phyloP scores from a whole-genome alignment of 2,797 vertebrate genomes.

The Leuciscus waleckii region DNA sequence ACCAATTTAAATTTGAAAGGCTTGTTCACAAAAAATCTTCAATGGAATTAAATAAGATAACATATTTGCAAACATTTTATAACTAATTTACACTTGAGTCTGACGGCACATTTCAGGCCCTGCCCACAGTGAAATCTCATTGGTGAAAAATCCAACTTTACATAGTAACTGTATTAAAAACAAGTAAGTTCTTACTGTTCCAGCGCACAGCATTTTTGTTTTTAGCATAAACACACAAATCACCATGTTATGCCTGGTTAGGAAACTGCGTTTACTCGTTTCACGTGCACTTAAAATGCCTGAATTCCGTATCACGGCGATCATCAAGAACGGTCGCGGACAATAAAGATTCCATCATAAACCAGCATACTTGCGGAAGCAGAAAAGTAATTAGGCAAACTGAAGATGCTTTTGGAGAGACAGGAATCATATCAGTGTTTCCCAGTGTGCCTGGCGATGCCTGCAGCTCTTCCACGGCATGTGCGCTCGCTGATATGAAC shows the following conservation, averaged over 20 bases:
- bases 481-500: constrained; percentile 60
- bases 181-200: not conserved
- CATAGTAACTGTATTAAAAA: not conserved
- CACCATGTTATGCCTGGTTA: not conserved
- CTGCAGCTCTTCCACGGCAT: constrained; percentile 71
- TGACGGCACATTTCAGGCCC: not conserved
- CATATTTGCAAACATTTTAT: not conserved
- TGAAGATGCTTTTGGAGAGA: constrained; percentile 78
- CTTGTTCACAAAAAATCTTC: not conserved
- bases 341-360: constrained; percentile 69
- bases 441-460: constrained; percentile 70
- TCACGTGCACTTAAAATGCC: constrained; percentile 25
- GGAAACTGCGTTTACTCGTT: not conserved
- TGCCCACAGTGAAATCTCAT: not conserved
- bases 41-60: not conserved
- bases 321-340: constrained; percentile 54
- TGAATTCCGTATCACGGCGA: constrained; percentile 39
- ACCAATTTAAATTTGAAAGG: not conserved
- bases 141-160: not conserved
- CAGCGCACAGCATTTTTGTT: not conserved
- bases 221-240: not conserved
- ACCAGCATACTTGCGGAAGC: constrained; percentile 72
- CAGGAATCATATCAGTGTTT: constrained; percentile 75
- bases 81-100: no score
- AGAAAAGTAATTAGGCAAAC: constrained; percentile 83